Base-by-base conservation (phyloP, 2,888 invertebrate species). In the Aphrophora alni region DNA sequence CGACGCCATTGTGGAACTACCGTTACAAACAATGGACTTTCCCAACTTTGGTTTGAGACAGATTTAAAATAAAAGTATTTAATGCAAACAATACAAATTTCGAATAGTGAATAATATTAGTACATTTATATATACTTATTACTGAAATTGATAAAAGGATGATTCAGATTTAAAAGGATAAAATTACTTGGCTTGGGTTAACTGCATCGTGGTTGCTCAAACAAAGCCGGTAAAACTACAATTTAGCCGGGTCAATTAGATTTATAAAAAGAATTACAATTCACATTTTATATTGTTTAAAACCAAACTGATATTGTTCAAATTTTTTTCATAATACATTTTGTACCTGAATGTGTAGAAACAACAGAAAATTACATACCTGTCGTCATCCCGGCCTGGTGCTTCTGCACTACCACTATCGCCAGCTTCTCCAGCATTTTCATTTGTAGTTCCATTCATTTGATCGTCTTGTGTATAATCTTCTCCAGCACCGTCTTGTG, bases 401-500 rank as follows among this genome's bases (percentile, higher is more conserved):
- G 93, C 93, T 89, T 94, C 94, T 85, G 93, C 93, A 89, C 92
- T 92, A 86, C 93, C 93, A 89, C 93, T 92, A 88, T 94, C 93
- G 38, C 87, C 87, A 86, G 91, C 91, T 88, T 93, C 93, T 86
- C 93, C 93, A 28, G 92, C 91, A 87, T 92, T 92, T 87, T 92
- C 92, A 88, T 92, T 92, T 82, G 89, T 89, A 75, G 89, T 81
- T 88, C 84, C 89, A 88, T 87, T 87, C 87, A 88, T 91, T 82
- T 85, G 86, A 59, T 91, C 87, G 90, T 91, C 90, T 89, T 93
- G 92, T 84, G 90, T 89, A 84, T 90, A 90, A 85, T 89, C 90
- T 89, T 93, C 92, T 86, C 93, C 93, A 26, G 71, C 75, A 68
- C 73, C 78, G 14, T 81, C 78, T 71, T 77, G 77, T 24, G 75